Base-by-base conservation (phyloP, 2,797 vertebrate genomes). In the Coccyzus lansbergi region DNA sequence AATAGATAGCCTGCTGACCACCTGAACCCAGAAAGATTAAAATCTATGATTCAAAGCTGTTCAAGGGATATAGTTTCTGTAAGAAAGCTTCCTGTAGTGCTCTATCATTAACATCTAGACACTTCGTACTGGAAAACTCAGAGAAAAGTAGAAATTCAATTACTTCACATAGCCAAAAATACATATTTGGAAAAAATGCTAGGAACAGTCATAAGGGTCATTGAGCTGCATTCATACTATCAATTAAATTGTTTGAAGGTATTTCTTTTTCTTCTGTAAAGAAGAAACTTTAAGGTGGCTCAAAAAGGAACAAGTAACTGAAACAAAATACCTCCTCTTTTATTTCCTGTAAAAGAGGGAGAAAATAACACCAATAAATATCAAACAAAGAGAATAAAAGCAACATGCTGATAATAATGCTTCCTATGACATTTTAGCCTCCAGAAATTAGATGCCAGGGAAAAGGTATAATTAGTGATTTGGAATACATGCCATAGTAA, bases 1-100 rank as follows among this genome's bases (percentile, higher is more conserved):
- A 97, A 96, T 93, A 92, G 94, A 92, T 93, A 95, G 68, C 95
- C 96, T 97, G 97, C 96, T 97, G 97, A 96, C 95, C 93, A 97
- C 89, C 97, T 96, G 94, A 96, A 95, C 88, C 78, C 80, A 93
- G 96, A 85, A 94, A 97, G 95, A 97, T 98, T 97, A 97, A 96
- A 97, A 93, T 82, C 69, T 75, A 55, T 13, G 40, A 85, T 69
- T 83, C 90, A 96, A 96, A 92, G 86, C 67, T 83, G 29, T 76
- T 95, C 3, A 16, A 87, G 71, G 84, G 68, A 95, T 89, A 82
- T 48, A 11, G 83, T 88, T 93, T 90, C 90, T 92, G 72, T 90
- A 97, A 93, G 91, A 79, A 90, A 90, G 88, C 94, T 88, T 86
- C 91, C 91, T 82, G 65, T 90, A 90, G 94, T 85, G 82, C 70